A percentile compares a stretch with the other conserved stretches of the same genome.
Conservation (phyloP, 2,797 vertebrate genomes). For the Pipistrellus pipistrellus region DNA sequence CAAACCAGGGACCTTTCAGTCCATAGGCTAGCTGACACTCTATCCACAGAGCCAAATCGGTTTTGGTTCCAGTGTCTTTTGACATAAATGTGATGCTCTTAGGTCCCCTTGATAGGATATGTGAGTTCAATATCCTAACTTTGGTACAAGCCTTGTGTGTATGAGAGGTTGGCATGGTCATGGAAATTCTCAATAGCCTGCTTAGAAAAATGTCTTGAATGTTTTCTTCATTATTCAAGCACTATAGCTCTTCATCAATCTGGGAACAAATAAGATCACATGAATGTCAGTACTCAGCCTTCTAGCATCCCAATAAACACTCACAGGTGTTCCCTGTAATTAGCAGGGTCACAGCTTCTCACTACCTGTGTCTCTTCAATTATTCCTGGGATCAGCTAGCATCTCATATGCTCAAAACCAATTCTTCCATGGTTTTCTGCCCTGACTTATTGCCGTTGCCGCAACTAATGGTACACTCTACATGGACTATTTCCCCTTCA, state of each 20-base stretch:
- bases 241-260: not conserved
- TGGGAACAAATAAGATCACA: not conserved
- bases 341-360: not conserved
- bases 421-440: constrained; percentile 15
- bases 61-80: not conserved
- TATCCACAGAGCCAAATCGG: not conserved
- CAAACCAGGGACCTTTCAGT: too few species aligned
- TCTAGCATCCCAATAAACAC: not conserved
- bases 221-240: constrained; percentile 19
- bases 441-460: not conserved
- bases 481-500: not conserved
- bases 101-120: not conserved
- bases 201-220: not conserved
- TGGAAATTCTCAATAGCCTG: not conserved
- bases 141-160: not conserved
- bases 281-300: not conserved
- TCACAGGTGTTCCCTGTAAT: not conserved
- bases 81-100: not conserved
- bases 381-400: not conserved
- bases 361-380: not conserved
- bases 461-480: not conserved
- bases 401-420: not conserved
- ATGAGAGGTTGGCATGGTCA: not conserved
- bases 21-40: too few species aligned
- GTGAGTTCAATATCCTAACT: not conserved